Evolutionary conservation across 2,113 vertebrate genomes (phyloP).

Genomic region (Casuarius casuarius): DNA sequence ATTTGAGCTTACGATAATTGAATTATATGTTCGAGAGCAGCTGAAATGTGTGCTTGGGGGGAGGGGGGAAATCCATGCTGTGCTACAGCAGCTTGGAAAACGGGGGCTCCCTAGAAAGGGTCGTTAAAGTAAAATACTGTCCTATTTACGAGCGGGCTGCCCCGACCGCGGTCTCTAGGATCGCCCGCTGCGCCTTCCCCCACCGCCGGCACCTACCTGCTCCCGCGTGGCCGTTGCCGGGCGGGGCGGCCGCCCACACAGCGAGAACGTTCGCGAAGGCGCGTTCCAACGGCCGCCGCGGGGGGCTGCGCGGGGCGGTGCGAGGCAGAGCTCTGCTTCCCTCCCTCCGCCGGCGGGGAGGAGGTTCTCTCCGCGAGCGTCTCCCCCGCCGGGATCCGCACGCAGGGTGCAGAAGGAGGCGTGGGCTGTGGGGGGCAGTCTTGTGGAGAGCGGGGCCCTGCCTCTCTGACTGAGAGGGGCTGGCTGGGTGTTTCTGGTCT

Average conservation of each 20-base stretch:
- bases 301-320: background rate
- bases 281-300: fast-evolving
- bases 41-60: too few species aligned
- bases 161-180: background rate
- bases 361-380: too few species aligned
- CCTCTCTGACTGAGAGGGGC: background rate
- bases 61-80: fast-evolving
- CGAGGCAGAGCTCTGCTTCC: too few species aligned
- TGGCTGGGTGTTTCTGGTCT: background rate
- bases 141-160: fast-evolving
- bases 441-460: fast-evolving
- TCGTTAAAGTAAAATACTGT: fast-evolving
- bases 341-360: too few species aligned
- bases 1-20: background rate
- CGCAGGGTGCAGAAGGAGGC: fast-evolving
- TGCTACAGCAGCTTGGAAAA: background rate
- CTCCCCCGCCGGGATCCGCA: too few species aligned
- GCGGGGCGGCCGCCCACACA: too few species aligned
- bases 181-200: fast-evolving
- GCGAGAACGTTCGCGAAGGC: fast-evolving
- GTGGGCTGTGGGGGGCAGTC: fast-evolving
- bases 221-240: fast-evolving
- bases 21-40: background rate
- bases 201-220: fast-evolving
- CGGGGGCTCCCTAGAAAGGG: fast-evolving